Percentiles rank a stretch among this genome's conserved stretches.
phyloP scores from a whole-genome alignment of 2,113 vertebrate species.

The Thoracochromis brauschi region DNA sequence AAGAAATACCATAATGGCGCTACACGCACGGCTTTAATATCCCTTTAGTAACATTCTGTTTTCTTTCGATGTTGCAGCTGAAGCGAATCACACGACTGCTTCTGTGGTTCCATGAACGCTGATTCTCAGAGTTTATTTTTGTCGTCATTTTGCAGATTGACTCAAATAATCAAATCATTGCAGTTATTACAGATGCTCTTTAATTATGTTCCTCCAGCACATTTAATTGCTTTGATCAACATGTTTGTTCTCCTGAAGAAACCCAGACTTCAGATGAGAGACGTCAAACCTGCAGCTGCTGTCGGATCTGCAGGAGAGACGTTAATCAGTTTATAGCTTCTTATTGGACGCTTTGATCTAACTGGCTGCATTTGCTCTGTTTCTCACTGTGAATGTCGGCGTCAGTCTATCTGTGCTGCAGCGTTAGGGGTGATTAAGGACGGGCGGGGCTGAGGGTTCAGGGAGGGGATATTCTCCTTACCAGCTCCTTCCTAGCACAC shows the following conservation, averaged over 20 bases:
- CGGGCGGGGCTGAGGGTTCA: not conserved
- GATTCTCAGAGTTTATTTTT: not conserved
- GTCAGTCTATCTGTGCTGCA: not conserved
- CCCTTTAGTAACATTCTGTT: not conserved
- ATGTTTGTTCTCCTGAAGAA: not conserved
- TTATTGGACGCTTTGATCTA: accelerated
- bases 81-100: not conserved
- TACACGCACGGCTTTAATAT: accelerated
- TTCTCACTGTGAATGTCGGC: too few relatives aligned
- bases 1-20: not conserved
- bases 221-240: not conserved
- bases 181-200: not conserved
- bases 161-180: not conserved
- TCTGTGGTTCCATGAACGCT: accelerated
- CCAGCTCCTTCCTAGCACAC: slow-evolving; percentile 30
- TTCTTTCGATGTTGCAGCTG: not conserved
- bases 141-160: not conserved
- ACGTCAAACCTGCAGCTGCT: not conserved
- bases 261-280: not conserved
- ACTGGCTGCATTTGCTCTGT: not conserved
- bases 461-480: slow-evolving; percentile 25
- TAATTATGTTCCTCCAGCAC: accelerated
- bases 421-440: not conserved
- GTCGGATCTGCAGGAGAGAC: not conserved
- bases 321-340: accelerated